A percentile compares a stretch with the other conserved stretches of the same genome.
phyloP scores from a whole-genome alignment of 2,113 vertebrate genomes.

The Hiodon alosoides region DNA sequence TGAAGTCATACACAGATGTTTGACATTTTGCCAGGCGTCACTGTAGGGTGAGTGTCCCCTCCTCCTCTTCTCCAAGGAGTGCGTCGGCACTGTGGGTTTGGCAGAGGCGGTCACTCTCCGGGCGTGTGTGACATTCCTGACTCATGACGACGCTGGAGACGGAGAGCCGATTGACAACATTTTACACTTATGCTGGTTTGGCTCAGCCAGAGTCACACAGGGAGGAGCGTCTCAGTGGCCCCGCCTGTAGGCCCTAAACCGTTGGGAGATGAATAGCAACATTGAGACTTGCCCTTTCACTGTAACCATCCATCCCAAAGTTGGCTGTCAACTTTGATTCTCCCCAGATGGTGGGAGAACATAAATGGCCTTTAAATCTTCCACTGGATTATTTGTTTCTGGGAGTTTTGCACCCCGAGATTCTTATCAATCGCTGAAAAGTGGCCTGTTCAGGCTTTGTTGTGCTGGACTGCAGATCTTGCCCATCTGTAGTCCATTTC shows the following conservation, averaged over 20 bases:
- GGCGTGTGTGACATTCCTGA: background rate
- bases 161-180: background rate
- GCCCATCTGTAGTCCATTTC: constrained; percentile 59
- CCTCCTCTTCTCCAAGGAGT: background rate
- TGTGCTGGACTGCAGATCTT: constrained; percentile 29
- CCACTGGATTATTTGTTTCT: background rate
- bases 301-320: background rate
- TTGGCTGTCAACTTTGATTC: background rate
- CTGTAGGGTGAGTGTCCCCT: background rate
- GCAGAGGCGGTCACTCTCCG: background rate
- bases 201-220: background rate
- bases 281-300: background rate
- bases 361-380: background rate
- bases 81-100: background rate
- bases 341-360: background rate
- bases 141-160: background rate
- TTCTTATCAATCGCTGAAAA: background rate
- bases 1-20: constrained; percentile 28
- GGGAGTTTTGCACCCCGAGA: background rate
- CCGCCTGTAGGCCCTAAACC: background rate
- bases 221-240: background rate
- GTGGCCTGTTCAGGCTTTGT: background rate
- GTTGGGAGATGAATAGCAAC: background rate
- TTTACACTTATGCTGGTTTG: background rate
- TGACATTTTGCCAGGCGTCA: background rate